phyloP scores from a whole-genome alignment of 2,113 vertebrate genomes.

The Pycnonotus jocosus region DNA sequence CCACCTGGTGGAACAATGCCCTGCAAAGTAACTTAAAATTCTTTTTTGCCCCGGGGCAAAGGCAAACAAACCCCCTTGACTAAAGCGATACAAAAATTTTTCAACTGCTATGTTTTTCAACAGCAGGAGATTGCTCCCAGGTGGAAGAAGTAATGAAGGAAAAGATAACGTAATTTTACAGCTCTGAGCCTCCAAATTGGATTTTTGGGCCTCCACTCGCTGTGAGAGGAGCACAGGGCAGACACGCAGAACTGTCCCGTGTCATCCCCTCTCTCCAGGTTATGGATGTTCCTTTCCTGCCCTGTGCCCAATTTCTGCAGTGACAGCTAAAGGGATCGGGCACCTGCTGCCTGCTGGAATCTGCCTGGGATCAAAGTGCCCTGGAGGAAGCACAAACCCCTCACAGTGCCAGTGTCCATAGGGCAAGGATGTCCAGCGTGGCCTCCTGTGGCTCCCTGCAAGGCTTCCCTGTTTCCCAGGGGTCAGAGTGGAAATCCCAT shows the following conservation, averaged over 20 bases:
- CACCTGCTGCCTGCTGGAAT: rapidly evolving
- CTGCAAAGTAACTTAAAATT: neutral
- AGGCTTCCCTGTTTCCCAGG: neutral
- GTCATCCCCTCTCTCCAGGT: neutral
- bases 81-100: neutral
- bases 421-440: neutral
- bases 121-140: neutral
- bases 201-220: neutral
- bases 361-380: neutral
- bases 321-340: neutral
- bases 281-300: neutral
- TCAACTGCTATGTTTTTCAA: neutral
- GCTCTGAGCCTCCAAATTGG: neutral
- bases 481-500: neutral
- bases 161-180: neutral
- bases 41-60: neutral
- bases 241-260: neutral
- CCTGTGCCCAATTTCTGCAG: neutral
- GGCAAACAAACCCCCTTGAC: neutral
- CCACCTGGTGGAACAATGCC: neutral
- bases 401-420: rapidly evolving
- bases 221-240: neutral
- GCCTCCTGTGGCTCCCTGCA: neutral
- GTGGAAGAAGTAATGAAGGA: neutral
- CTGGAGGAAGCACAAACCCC: neutral